A percentile compares a stretch with the other conserved stretches of the same genome.
Evolutionary conservation across 1,140 invertebrate genomes (phyloP).

Genomic region (Melipona quadrifasciata): DNA sequence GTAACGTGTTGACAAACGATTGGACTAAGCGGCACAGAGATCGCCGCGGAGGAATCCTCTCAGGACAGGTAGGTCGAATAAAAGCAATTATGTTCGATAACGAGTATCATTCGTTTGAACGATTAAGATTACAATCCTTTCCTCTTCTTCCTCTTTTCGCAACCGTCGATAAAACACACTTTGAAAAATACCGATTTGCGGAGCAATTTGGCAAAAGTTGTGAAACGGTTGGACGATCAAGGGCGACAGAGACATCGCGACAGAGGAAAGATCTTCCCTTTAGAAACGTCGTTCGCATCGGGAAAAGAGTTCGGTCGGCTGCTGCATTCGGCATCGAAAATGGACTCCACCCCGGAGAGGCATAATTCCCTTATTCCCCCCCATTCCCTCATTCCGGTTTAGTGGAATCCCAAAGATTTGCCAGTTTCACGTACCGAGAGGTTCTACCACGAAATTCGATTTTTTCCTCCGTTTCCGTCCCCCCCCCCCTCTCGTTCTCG

Average conservation of each 20-base stretch:
- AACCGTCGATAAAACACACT: too few species aligned
- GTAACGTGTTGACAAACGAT: not conserved
- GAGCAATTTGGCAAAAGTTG: not conserved
- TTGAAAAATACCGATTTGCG: not conserved
- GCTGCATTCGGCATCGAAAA: constrained; percentile 6
- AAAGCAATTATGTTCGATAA: too few species aligned
- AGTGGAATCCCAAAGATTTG: constrained; percentile 69
- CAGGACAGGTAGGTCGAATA: too few species aligned
- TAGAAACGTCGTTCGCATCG: not conserved
- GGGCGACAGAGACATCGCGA: not conserved
- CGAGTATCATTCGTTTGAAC: too few species aligned
- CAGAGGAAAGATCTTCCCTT: not conserved
- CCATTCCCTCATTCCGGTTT: constrained; percentile 60
- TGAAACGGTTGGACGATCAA: not conserved
- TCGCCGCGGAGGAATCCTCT: not conserved
- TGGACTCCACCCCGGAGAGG: constrained; percentile 37
- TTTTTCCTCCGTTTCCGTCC: constrained; percentile 55
- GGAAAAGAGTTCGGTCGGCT: not conserved
- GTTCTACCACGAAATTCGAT: constrained; percentile 46
- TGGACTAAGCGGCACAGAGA: not conserved
- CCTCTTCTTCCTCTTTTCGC: not conserved
- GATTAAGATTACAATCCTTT: too few species aligned
- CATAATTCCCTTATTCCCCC: constrained; percentile 63
- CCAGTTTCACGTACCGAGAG: constrained; percentile 65
- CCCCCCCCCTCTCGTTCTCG: constrained; percentile 8